Percentiles rank a stretch among this genome's conserved stretches.
Conservation (phyloP, 1,140 invertebrate genomes). For the Pseudobourletiella spinata region DNA sequence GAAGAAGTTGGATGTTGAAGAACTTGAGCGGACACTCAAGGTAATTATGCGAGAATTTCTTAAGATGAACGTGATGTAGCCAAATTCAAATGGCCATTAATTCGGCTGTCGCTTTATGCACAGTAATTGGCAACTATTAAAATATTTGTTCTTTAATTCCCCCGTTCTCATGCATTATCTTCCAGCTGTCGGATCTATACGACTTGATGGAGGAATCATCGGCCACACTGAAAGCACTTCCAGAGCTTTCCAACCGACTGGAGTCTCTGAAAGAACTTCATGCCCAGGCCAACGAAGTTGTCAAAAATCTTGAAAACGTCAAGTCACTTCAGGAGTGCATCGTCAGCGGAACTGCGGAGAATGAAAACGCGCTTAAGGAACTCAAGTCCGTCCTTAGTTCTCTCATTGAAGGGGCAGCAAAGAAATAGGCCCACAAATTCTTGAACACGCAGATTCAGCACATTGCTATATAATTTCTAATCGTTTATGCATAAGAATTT, state of each 20-base stretch:
- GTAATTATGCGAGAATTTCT: conserved; percentile 4
- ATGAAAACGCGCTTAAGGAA: conserved; percentile 25
- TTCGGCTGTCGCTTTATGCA: too few species aligned
- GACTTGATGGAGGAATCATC: conserved; percentile 35
- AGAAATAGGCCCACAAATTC: neutral
- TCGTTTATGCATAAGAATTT: neutral
- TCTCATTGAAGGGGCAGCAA: neutral
- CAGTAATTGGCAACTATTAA: neutral
- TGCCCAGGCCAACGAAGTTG: conserved; percentile 22
- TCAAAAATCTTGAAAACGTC: conserved; percentile 25
- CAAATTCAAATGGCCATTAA: too few species aligned
- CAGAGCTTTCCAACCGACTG: conserved; percentile 24
- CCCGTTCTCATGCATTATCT: too few species aligned
- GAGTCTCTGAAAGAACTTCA: conserved; percentile 25
- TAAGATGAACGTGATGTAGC: too few species aligned
- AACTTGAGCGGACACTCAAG: conserved; percentile 36
- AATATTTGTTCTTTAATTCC: neutral
- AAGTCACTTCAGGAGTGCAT: conserved; percentile 32
- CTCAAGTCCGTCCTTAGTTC: conserved; percentile 16
- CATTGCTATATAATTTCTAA: too few species aligned
- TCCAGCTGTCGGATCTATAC: conserved; percentile 33
- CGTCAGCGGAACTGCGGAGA: conserved; percentile 27
- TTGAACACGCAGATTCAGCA: too few species aligned
- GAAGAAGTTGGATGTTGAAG: conserved; percentile 41
- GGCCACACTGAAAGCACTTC: conserved; percentile 28